Conservation (phyloP, 2,113 vertebrate genomes). For the Falco punctatus region DNA sequence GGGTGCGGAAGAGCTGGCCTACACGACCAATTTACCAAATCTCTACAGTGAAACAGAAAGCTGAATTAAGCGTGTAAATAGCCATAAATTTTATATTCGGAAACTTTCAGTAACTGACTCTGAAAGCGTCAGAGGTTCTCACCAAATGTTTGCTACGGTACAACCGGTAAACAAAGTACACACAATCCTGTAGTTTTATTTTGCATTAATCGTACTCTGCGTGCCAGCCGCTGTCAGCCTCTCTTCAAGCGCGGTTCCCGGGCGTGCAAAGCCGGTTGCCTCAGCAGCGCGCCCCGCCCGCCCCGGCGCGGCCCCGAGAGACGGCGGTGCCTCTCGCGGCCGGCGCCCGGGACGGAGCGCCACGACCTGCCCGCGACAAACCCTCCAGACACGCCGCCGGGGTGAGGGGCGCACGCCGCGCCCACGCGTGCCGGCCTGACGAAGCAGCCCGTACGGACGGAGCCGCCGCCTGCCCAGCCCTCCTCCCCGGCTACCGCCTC, state of each 20-base stretch:
- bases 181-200: rapidly evolving
- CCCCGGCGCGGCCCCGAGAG: no score
- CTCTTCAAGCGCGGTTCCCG: not conserved
- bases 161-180: not conserved
- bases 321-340: no score
- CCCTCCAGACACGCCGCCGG: no score
- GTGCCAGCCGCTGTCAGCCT: not conserved
- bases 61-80: not conserved
- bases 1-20: not conserved
- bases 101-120: not conserved
- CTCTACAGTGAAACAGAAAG: not conserved
- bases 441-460: no score
- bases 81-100: not conserved
- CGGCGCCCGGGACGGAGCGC: no score
- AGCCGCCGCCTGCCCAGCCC: not conserved
- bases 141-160: not conserved
- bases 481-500: not conserved
- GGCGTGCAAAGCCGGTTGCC: no score
- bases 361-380: no score
- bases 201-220: not conserved
- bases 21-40: not conserved
- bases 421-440: no score
- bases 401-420: no score
- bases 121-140: not conserved
- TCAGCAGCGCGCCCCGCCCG: no score